Conservation (phyloP, 2,113 vertebrate genomes). For the Dipodomys ordii region DNA sequence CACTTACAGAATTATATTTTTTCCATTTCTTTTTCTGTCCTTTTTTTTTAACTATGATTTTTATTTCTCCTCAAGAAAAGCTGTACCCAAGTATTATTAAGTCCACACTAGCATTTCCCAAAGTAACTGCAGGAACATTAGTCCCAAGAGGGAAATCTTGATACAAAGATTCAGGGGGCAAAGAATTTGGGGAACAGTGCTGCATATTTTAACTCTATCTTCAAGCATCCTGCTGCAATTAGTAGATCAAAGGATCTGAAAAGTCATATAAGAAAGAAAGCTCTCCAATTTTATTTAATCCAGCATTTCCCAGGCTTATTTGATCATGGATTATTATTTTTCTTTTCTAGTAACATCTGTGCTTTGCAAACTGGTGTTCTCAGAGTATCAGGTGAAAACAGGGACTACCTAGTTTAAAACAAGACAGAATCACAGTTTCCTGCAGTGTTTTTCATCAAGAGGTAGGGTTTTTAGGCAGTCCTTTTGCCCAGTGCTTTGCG, state of each 20-base stretch:
- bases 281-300: constrained; percentile 71
- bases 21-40: constrained; percentile 58
- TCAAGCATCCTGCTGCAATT: constrained; percentile 53
- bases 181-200: constrained; percentile 61
- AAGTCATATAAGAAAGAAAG: constrained; percentile 60
- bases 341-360: constrained; percentile 66
- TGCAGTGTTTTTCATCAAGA: neutral
- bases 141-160: constrained; percentile 64
- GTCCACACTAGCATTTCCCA: constrained; percentile 69
- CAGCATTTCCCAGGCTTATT: constrained; percentile 68
- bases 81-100: constrained; percentile 61
- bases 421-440: neutral
- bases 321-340: constrained; percentile 37
- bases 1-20: constrained; percentile 66
- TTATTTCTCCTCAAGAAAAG: constrained; percentile 64
- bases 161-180: constrained; percentile 48
- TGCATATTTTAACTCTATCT: constrained; percentile 44
- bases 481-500: neutral
- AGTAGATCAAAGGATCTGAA: constrained; percentile 71
- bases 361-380: constrained; percentile 67
- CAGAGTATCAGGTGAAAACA: constrained; percentile 53
- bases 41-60: constrained; percentile 57
- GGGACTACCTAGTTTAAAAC: constrained; percentile 63
- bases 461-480: neutral
- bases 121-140: constrained; percentile 72